Conservation (phyloP, 2,797 vertebrate species). For the Phrynocephalus vlangalii region DNA sequence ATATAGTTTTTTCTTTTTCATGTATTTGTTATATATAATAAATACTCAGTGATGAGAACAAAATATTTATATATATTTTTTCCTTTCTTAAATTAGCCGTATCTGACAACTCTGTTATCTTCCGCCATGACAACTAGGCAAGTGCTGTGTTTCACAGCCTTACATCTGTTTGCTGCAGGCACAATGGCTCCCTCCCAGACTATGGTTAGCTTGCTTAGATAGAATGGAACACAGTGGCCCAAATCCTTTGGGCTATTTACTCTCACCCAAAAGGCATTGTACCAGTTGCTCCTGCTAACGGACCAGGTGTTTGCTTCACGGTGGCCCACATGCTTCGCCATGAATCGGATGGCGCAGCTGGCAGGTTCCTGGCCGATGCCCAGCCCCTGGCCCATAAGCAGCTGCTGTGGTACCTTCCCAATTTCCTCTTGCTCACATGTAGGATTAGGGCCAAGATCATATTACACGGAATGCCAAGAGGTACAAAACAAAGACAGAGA, state of each 20-base stretch:
- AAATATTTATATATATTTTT: slow-evolving; percentile 51
- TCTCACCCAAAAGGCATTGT: too few relatives aligned
- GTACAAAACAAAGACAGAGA: neutral
- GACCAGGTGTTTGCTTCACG: too few relatives aligned
- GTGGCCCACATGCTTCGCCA: too few relatives aligned
- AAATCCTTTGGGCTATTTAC: too few relatives aligned
- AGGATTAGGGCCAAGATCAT: too few relatives aligned
- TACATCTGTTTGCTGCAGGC: neutral
- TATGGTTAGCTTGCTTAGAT: neutral
- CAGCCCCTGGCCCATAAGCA: too few relatives aligned
- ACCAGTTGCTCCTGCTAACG: too few relatives aligned
- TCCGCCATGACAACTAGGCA: slow-evolving; percentile 49
- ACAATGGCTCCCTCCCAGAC: neutral
- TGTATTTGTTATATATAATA: slow-evolving; percentile 90
- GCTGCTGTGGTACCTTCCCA: too few relatives aligned
- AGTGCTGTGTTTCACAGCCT: neutral
- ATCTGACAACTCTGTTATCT: slow-evolving; percentile 74
- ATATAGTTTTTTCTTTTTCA: slow-evolving; percentile 88
- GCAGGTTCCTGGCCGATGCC: too few relatives aligned
- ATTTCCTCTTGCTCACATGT: too few relatives aligned
- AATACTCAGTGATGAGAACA: slow-evolving; percentile 86
- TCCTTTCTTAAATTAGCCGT: slow-evolving; percentile 81
- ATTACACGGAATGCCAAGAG: neutral
- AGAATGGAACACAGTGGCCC: neutral
- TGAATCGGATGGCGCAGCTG: too few relatives aligned